A percentile compares a stretch with the other conserved stretches of the same genome.
phyloP scores from a whole-genome alignment of 2,888 invertebrate genomes.

The Ernsta delagoae region DNA sequence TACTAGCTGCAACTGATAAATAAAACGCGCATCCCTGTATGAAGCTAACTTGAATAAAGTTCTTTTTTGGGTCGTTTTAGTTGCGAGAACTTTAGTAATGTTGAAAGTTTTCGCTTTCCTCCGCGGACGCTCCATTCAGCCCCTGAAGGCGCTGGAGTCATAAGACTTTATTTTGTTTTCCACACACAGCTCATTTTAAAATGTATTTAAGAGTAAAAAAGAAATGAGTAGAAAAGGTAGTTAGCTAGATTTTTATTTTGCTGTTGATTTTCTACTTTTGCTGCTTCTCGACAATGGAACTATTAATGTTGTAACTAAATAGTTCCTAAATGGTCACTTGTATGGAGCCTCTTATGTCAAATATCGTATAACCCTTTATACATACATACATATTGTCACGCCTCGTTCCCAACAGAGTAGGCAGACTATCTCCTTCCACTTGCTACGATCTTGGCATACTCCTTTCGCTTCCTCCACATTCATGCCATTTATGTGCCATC shows the following conservation, averaged over 20 bases:
- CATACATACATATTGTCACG: too few species aligned
- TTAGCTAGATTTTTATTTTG: neutral
- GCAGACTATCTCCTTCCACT: too few species aligned
- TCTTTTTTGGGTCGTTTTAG: conserved; percentile 37
- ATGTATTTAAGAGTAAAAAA: conserved; percentile 10
- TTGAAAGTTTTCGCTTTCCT: conserved; percentile 36
- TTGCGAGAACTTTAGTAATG: conserved; percentile 33
- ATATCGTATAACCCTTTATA: too few species aligned
- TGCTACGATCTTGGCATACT: too few species aligned
- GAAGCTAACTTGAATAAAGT: conserved; percentile 30
- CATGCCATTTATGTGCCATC: too few species aligned
- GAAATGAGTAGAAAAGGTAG: neutral
- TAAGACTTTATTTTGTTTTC: conserved; percentile 36
- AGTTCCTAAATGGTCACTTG: too few species aligned
- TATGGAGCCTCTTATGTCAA: too few species aligned
- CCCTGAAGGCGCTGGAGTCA: conserved; percentile 29
- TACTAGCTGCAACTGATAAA: conserved; percentile 32
- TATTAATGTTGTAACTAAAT: too few species aligned
- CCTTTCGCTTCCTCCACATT: too few species aligned
- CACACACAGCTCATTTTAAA: conserved; percentile 31
- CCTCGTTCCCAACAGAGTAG: too few species aligned
- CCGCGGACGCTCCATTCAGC: conserved; percentile 33
- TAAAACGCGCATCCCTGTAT: conserved; percentile 34
- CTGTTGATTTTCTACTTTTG: neutral
- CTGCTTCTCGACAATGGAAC: too few species aligned